These are phyloP conservation scores for Globodera rostochiensis DNA, from an alignment of 1,140 invertebrate species.

Conservation along the genomic window DNA sequence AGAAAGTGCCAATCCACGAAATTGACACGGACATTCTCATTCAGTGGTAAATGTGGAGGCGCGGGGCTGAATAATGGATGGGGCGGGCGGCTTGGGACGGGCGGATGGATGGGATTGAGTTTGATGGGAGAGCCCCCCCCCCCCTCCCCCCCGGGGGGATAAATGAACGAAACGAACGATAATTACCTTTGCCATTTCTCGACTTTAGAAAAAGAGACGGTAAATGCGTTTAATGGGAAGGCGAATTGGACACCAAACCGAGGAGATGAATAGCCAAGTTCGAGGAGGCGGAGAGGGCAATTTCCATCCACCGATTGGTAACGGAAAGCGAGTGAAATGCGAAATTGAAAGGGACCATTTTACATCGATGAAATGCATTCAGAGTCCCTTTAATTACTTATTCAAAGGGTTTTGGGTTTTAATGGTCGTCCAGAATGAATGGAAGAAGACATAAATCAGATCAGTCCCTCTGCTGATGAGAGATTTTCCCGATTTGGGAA, in stretches of 20 bases:
- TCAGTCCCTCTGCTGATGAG: no score
- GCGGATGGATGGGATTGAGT: neutral
- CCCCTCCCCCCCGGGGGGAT: neutral
- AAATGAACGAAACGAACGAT: neutral
- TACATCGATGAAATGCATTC: neutral
- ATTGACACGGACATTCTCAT: constrained; percentile 10
- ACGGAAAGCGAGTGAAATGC: no score
- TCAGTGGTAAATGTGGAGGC: neutral
- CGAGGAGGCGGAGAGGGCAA: neutral
- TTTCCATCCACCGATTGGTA: no score
- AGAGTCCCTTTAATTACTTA: neutral
- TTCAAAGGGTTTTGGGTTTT: no score
- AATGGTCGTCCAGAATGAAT: no score
- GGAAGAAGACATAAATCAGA: no score
- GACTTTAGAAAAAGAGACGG: neutral
- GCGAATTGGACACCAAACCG: neutral
- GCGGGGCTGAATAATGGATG: neutral
- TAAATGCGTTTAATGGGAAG: neutral
- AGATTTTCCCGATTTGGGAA: no score
- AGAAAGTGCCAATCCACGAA: constrained; percentile 8
- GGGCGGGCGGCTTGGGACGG: neutral
- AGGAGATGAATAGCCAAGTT: neutral
- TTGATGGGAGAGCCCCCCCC: neutral
- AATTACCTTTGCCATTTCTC: constrained; percentile 17
- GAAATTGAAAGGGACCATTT: neutral